Evolutionary conservation across 2,797 vertebrate species (phyloP), one percentile per base, ranked within the genome.

Genomic region (Austrolebias charrua): DNA sequence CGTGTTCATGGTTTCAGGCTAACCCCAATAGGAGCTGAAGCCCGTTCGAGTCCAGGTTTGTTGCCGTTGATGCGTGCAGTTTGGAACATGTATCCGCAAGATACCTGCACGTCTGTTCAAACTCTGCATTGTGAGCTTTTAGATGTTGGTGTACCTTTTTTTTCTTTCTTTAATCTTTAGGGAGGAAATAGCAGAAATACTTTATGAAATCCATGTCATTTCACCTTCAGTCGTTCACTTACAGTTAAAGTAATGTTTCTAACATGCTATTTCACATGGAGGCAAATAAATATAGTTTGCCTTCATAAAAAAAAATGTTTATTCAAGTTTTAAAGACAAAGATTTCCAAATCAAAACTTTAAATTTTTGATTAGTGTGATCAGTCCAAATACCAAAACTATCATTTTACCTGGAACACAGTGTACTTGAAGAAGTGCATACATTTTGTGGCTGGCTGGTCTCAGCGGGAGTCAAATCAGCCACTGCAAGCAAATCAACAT

Each of bases 21-120:
- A 72, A 73, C 73, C 78, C 44, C 80, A 78, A 92, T 91, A 66
- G 76, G 83, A 91, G 80, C 58, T 74, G 91, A 92, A 84, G 78
- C 58, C 66, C 89, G 88, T 88, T 87, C 79, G 60, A 60, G 83
- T 58, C 43, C 35, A 70, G 73, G 51, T 68, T 66, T 62, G 29
- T 60, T 71, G 42, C 71, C 76, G 70, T 80, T 69, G 75, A 65
- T 69, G 69, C 31, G 0, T 62, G 67, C 20, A 53, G 60, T 60
- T 63, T 61, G 48, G 13, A 68, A 47, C 20, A n/a, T 45, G 11
- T 47, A 51, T 19, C 43, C 60, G 45, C 57, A 58, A 62, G 56
- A 71, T 67, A 88, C 75, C 78, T 83, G 70, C 56, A 43, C 48
- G 42, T 54, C 58, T 10, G 42, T 31, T 57, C 52, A 64, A 60